A percentile compares a stretch with the other conserved stretches of the same genome.
phyloP scores from a whole-genome alignment of 1,140 invertebrate genomes.

The Trichogramma pretiosum region DNA sequence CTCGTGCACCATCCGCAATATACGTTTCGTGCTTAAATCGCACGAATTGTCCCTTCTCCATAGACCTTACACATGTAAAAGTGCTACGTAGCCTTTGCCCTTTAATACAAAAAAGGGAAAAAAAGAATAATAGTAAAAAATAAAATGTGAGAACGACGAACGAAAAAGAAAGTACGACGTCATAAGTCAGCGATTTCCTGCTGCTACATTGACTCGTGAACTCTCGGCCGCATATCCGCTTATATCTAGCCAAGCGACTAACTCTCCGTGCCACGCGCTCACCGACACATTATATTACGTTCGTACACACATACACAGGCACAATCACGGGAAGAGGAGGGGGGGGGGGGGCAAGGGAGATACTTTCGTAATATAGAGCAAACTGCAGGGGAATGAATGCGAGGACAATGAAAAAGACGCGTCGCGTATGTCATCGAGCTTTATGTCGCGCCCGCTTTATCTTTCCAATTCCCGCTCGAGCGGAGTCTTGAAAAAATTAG shows the following conservation, averaged over 20 bases:
- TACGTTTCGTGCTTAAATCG: not conserved
- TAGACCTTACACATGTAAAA: slow-evolving; percentile 1
- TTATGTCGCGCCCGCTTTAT: slow-evolving; percentile 19
- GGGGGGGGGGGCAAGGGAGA: too few species aligned
- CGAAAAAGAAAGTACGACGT: slow-evolving; percentile 13
- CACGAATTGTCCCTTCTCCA: not conserved
- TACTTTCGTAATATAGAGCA: too few species aligned
- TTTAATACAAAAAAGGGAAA: slow-evolving; percentile 2
- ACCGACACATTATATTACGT: too few species aligned
- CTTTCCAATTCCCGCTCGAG: slow-evolving; percentile 17
- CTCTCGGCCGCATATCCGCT: slow-evolving; percentile 1
- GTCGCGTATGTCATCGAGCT: slow-evolving; percentile 19
- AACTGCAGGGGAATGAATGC: not conserved
- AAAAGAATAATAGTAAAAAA: not conserved
- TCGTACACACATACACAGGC: not conserved
- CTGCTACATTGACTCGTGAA: slow-evolving; percentile 19
- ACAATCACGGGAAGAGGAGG: not conserved
- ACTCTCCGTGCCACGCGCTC: too few species aligned
- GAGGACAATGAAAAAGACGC: slow-evolving; percentile 28
- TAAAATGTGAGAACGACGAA: not conserved
- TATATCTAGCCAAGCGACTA: not conserved
- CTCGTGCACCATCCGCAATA: not conserved
- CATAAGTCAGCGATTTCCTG: slow-evolving; percentile 20
- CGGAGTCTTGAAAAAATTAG: slow-evolving; percentile 20
- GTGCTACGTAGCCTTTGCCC: not conserved